A percentile compares a stretch with the other conserved stretches of the same genome.
Evolutionary conservation across 2,797 vertebrate genomes (phyloP).

Genomic region (Petrocephalus schoutedeni): DNA sequence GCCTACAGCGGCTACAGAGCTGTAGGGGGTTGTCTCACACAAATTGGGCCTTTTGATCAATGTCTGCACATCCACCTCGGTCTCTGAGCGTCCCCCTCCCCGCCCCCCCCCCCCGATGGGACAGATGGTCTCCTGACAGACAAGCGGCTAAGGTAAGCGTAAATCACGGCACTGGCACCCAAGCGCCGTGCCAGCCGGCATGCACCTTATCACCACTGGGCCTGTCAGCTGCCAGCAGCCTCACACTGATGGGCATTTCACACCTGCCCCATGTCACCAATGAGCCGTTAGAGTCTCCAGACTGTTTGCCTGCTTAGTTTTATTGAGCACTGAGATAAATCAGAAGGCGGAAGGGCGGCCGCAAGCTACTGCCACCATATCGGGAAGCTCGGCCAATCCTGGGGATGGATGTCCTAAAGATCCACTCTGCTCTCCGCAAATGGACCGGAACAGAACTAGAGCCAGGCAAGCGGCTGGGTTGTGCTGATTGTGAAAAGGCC

Average conservation of each 20-base stretch:
- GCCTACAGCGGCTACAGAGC: neutral
- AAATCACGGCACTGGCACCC: neutral
- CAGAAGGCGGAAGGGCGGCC: neutral
- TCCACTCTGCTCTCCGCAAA: neutral
- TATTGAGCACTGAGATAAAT: neutral
- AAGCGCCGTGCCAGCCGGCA: neutral
- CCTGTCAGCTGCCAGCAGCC: neutral
- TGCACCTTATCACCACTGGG: neutral
- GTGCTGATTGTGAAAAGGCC: neutral
- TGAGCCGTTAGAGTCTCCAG: neutral
- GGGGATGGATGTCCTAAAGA: neutral
- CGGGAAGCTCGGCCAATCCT: neutral
- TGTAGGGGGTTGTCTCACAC: neutral
- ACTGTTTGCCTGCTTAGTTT: neutral
- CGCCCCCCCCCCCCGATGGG: neutral
- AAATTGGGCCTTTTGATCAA: neutral
- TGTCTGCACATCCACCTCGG: neutral
- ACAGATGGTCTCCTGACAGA: neutral
- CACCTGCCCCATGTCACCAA: neutral
- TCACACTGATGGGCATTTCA: neutral
- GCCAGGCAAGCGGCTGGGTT: neutral
- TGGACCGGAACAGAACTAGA: neutral
- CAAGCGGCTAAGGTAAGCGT: neutral
- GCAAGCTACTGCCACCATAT: neutral
- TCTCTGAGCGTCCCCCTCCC: neutral